Percentiles rank a stretch among this genome's conserved stretches.
phyloP scores from a whole-genome alignment of 1,140 invertebrate species.

The Platyscapa corneri region DNA sequence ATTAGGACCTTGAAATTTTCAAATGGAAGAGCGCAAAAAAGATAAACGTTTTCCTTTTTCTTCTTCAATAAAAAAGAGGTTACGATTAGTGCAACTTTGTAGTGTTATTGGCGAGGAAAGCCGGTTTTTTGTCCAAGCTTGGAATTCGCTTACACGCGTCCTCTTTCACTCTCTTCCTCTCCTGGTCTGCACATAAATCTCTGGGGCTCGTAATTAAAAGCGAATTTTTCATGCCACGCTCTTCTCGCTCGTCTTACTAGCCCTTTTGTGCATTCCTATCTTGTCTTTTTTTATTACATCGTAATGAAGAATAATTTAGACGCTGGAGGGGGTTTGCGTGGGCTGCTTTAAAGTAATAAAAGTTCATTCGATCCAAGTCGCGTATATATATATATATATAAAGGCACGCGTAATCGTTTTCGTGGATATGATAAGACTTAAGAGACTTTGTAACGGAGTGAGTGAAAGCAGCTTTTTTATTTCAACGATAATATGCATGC shows the following conservation, averaged over 20 bases:
- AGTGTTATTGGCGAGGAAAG: constrained; percentile 15
- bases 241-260: constrained; percentile 30
- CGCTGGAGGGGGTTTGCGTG: background rate
- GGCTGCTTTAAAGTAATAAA: constrained; percentile 16
- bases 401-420: constrained; percentile 25
- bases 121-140: constrained; percentile 17
- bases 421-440: constrained; percentile 1
- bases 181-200: constrained; percentile 39
- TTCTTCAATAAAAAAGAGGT: constrained; percentile 10
- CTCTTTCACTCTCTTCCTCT: background rate
- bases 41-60: constrained; percentile 11
- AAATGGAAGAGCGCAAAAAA: constrained; percentile 11
- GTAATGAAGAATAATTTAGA: constrained; percentile 37
- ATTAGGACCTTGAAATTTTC: constrained; percentile 1
- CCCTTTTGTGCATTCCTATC: constrained; percentile 37
- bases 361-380: constrained; percentile 1
- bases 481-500: background rate
- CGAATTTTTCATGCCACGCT: constrained; percentile 50
- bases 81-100: constrained; percentile 45
- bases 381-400: background rate
- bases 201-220: constrained; percentile 51
- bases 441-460: background rate
- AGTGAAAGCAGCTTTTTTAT: background rate
- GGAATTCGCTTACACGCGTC: constrained; percentile 46
- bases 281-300: background rate